Evolutionary conservation across 2,113 vertebrate genomes (phyloP).

Genomic region (Toxotes jaculatrix): DNA sequence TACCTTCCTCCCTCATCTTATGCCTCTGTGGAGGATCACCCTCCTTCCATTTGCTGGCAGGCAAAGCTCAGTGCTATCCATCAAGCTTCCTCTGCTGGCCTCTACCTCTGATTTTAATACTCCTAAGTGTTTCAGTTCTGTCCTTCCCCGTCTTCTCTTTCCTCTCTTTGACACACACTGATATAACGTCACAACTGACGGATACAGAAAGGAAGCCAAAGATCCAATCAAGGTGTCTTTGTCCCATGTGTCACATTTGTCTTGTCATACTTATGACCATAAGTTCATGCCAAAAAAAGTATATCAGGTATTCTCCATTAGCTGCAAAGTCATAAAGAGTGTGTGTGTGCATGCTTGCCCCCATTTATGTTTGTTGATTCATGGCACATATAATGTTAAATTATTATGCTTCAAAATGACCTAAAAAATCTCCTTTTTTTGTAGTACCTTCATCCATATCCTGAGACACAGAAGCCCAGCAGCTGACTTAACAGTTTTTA

Average conservation of each 20-base stretch:
- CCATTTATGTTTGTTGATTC: conserved; percentile 9
- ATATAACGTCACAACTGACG: conserved; percentile 50
- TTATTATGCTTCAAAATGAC: not conserved
- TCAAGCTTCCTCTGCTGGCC: conserved; percentile 62
- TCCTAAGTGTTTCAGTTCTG: conserved; percentile 80
- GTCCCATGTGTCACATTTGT: conserved; percentile 38
- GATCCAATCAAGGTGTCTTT: conserved; percentile 71
- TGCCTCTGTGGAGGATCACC: conserved; percentile 47
- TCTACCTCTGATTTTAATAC: conserved; percentile 80
- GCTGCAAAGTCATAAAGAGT: not conserved
- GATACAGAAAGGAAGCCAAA: conserved; percentile 48
- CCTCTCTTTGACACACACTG: conserved; percentile 37
- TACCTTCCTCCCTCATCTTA: conserved; percentile 3
- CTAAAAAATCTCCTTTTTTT: not conserved
- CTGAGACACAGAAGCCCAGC: not conserved
- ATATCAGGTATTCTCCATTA: conserved; percentile 17
- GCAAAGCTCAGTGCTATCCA: conserved; percentile 61
- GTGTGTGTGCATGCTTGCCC: not conserved
- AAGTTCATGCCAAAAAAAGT: not conserved
- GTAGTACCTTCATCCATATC: not conserved
- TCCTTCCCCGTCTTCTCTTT: conserved; percentile 65
- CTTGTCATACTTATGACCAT: conserved; percentile 31
- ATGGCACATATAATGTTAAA: not conserved
- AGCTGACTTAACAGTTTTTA: conserved; percentile 31
- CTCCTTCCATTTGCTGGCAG: conserved; percentile 51